A percentile compares a stretch with the other conserved stretches of the same genome.
Conservation (phyloP, 2,113 vertebrate genomes). For the Hyperopisus bebe region DNA sequence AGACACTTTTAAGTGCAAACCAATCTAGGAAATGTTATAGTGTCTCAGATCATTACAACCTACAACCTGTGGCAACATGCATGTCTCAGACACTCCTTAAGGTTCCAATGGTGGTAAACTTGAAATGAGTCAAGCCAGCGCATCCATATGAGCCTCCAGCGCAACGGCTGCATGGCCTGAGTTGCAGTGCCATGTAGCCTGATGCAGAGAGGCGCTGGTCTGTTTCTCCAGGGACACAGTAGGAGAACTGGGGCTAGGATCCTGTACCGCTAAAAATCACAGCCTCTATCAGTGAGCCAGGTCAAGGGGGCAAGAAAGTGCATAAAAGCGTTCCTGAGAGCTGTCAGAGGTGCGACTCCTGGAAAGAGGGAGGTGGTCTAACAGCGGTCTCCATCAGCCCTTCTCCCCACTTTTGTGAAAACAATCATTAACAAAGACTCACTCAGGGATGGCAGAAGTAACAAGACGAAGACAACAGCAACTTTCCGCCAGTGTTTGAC, state of each 20-base stretch:
- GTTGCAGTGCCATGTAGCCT: conserved; percentile 27
- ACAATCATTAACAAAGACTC: not conserved
- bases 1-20: not conserved
- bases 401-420: not conserved
- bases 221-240: conserved; percentile 17
- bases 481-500: not conserved
- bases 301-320: conserved; percentile 27
- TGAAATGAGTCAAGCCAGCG: not conserved
- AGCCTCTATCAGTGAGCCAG: conserved; percentile 25
- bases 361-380: not conserved
- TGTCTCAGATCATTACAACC: not conserved
- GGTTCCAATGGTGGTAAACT: not conserved
- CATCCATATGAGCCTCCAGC: not conserved
- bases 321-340: conserved; percentile 25
- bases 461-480: not conserved
- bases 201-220: conserved; percentile 15
- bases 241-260: not conserved
- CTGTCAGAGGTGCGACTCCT: not conserved
- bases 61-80: not conserved
- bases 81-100: not conserved
- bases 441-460: not conserved
- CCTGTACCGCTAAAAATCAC: conserved; percentile 22
- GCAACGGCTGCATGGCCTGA: not conserved
- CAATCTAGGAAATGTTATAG: not conserved
- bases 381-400: not conserved